Conservation (phyloP, 2,888 invertebrate species). For the Ischnura elegans region DNA sequence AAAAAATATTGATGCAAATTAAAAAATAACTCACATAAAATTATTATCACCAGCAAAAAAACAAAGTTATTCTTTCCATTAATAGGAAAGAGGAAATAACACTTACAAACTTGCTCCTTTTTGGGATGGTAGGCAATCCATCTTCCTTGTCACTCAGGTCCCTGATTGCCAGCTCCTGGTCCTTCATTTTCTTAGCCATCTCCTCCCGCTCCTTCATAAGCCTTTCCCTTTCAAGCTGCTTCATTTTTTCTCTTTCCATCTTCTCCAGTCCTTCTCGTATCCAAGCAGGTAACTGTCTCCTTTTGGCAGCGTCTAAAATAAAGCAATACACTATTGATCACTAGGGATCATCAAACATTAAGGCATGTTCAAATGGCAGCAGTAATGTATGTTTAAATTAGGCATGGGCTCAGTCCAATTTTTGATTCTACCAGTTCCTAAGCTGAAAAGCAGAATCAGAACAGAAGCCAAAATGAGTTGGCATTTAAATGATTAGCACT, state of each 20-base stretch:
- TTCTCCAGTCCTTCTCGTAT: constrained; percentile 98
- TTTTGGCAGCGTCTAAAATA: constrained; percentile 88
- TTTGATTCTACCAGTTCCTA: too few relatives aligned
- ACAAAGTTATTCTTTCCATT: background rate
- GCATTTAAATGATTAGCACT: too few relatives aligned
- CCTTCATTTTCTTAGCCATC: constrained; percentile 79
- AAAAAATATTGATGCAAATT: too few relatives aligned
- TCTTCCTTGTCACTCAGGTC: constrained; percentile 71
- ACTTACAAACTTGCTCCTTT: constrained; percentile 82
- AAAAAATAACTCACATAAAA: too few relatives aligned
- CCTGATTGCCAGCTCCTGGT: constrained; percentile 78
- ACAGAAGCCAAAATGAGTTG: too few relatives aligned
- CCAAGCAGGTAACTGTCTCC: constrained; percentile 97
- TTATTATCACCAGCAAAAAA: background rate
- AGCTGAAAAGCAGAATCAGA: too few relatives aligned
- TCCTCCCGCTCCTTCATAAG: constrained; percentile 84
- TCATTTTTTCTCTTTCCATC: constrained; percentile 96
- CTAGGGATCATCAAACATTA: too few relatives aligned
- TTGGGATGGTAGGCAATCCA: constrained; percentile 75
- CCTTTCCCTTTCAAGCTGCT: constrained; percentile 89
- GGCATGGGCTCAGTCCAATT: too few relatives aligned
- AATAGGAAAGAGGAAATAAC: background rate
- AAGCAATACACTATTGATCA: background rate
- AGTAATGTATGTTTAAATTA: too few relatives aligned
- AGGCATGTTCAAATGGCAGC: too few relatives aligned